Evolutionary conservation across 1,140 invertebrate genomes (phyloP), one percentile per base, ranked within the genome.

Genomic region (Pteromalus puparum): DNA sequence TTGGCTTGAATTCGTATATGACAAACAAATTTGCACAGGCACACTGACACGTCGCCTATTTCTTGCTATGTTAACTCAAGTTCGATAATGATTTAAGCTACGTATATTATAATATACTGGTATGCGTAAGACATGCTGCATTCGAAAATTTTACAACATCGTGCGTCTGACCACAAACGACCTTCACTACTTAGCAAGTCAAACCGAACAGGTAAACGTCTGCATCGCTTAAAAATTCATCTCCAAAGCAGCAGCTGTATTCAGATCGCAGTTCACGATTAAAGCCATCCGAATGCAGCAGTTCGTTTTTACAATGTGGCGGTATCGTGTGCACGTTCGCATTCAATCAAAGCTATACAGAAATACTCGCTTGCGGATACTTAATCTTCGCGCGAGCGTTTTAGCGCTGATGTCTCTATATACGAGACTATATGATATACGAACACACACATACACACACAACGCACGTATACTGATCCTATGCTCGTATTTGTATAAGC

Each of bases 361-460:
- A 74, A 42, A 34, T 42, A 68, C 61, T 26, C 28, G 34, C 21
- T n/a, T 76, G n/a, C n/a, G 21, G 21, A 82, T 65, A n/a, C n/a
- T n/a, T n/a, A 42, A 42, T 76, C 10, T 76, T 75, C n/a, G 53
- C 78, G 53, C 61, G 74, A 70, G 82, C 82, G 75, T 75, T 82
- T 81, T 73, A 72, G 21, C n/a, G 24, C 26, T 28, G 46, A 61
- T 73, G 48, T 65, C 6, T 34, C 0, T 65, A 30, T 61, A 26
- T 77, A 18, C 26, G 4, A 13, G 46, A 13, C n/a, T n/a, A 18
- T 67, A 30, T 76, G 34, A 65, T 67, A 26, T 79, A 67, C 13
- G 26, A 24, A 67, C 21, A 34, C 53, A 26, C 24, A 67, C 34
- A 67, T 6, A 67, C 13, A 67, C 21, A 42, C 53, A 18, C 48